Conservation (phyloP, 2,797 vertebrate genomes). For the Danio kyathit region DNA sequence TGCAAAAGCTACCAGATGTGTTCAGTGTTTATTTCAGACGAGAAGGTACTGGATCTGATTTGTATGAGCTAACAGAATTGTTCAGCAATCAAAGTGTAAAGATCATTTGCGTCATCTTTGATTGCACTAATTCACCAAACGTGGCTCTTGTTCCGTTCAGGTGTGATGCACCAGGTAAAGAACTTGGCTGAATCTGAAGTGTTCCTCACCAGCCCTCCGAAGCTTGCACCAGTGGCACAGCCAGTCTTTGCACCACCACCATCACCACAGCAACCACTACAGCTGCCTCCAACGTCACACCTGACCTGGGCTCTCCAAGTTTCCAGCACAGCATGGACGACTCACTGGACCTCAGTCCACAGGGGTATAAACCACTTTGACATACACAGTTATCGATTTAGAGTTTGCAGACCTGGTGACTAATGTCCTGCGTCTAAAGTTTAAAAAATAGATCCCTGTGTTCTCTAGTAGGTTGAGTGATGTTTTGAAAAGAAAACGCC, state of each 20-base stretch:
- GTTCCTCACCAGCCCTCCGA: slow-evolving; percentile 94
- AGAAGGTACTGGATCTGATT: slow-evolving; percentile 85
- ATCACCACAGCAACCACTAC: slow-evolving; percentile 92
- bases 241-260: slow-evolving; percentile 88
- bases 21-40: slow-evolving; percentile 99
- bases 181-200: slow-evolving; percentile 96
- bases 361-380: slow-evolving; percentile 81
- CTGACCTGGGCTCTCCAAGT: slow-evolving; percentile 95
- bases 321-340: slow-evolving; percentile 97
- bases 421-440: neutral
- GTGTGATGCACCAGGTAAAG: slow-evolving; percentile 99
- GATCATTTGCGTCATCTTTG: neutral
- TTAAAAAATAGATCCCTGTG: neutral
- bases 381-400: neutral
- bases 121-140: neutral
- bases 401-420: neutral
- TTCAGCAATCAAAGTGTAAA: no score
- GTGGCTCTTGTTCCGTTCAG: slow-evolving; percentile 69
- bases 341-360: slow-evolving; percentile 97
- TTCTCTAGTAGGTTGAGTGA: slow-evolving; percentile 92
- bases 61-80: neutral
- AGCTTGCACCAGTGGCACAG: slow-evolving; percentile 92
- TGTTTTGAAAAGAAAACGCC: slow-evolving; percentile 96
- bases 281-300: slow-evolving; percentile 85
- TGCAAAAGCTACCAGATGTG: slow-evolving; percentile 99